Evolutionary conservation across 2,888 invertebrate genomes (phyloP), one percentile per base, ranked within the genome.

Genomic region (Malacosoma neustria): DNA sequence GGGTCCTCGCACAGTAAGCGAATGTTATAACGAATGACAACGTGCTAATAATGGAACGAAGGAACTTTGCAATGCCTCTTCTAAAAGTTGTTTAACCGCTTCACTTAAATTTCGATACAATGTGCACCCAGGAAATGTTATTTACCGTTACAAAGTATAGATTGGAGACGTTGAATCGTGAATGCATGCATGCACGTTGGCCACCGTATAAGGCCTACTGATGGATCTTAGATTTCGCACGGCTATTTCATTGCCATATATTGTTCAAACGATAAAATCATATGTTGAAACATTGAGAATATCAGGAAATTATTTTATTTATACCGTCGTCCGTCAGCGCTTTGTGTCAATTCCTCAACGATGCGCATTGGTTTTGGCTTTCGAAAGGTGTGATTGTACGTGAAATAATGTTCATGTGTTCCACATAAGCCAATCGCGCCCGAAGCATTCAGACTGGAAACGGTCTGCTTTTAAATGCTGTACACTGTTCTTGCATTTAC

Each of bases 151-250:
- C 13, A 4, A 33, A 14, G 33, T 5, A 22, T 22, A 22, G 22
- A 22, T 22, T 22, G 36, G 30, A 33, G 12, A 33, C 30, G 22
- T 33, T 33, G 14, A 35, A 13, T 11, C 13, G 30, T 39, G 31
- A 30, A 34, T 36, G 36, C 34, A 15, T 36, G 32, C 37, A 36
- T 35, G 22, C 36, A 42, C 38, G 48, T 43, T 43, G 43, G 22
- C 34, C 38, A 30, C 51, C 53, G 34, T 61, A 55, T 56, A 58
- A 36, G 64, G 60, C 36, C 33, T 4, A 41, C 39, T 56, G 55
- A 59, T 51, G 59, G 47, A 46, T 46, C 46, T 46, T 43, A 51
- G 61, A 60, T 64, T 57, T 63, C 48, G 61, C 59, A 61, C 57
- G 62, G 47, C 43, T 39, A 39, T 39, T 49, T 54, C 50, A 39